phyloP scores from a whole-genome alignment of 2,797 vertebrate species.

The Holocentrus rufus region DNA sequence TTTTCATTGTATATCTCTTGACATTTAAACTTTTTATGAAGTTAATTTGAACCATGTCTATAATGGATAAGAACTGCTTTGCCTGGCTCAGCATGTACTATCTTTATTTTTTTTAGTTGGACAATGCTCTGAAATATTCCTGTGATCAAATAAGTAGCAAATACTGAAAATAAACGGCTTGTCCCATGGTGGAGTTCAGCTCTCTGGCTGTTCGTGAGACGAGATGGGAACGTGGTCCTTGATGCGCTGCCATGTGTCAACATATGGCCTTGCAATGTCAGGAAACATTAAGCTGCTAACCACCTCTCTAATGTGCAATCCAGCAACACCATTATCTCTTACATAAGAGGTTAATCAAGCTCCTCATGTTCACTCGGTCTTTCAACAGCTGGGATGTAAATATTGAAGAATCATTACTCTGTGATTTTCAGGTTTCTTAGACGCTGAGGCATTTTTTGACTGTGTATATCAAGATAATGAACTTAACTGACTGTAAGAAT shows the following conservation, averaged over 20 bases:
- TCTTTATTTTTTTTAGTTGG: background rate
- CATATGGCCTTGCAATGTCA: conserved; percentile 44
- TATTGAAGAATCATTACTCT: conserved; percentile 40
- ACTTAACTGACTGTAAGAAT: conserved; percentile 23
- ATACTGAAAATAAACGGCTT: background rate
- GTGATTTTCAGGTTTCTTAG: conserved; percentile 15
- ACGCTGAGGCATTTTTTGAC: conserved; percentile 12
- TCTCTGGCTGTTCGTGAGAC: background rate
- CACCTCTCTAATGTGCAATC: conserved; percentile 32
- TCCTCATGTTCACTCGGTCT: conserved; percentile 19
- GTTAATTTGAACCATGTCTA: conserved; percentile 10
- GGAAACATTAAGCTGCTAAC: conserved; percentile 40
- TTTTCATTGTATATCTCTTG: conserved; percentile 1
- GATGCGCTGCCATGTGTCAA: conserved; percentile 16
- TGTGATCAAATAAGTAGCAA: conserved; percentile 4
- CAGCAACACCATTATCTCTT: conserved; percentile 16
- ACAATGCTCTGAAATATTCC: background rate
- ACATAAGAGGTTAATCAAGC: conserved; percentile 42
- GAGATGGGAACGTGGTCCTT: conserved; percentile 16
- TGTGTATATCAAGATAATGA: conserved; percentile 29
- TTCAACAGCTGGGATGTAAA: conserved; percentile 38
- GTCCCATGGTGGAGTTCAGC: conserved; percentile 1
- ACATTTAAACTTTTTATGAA: background rate
- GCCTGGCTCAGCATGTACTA: background rate
- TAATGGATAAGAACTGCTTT: background rate